Evolutionary conservation across 1,140 invertebrate species (phyloP), one percentile per base, ranked within the genome.

Genomic region (Anastrepha ludens): DNA sequence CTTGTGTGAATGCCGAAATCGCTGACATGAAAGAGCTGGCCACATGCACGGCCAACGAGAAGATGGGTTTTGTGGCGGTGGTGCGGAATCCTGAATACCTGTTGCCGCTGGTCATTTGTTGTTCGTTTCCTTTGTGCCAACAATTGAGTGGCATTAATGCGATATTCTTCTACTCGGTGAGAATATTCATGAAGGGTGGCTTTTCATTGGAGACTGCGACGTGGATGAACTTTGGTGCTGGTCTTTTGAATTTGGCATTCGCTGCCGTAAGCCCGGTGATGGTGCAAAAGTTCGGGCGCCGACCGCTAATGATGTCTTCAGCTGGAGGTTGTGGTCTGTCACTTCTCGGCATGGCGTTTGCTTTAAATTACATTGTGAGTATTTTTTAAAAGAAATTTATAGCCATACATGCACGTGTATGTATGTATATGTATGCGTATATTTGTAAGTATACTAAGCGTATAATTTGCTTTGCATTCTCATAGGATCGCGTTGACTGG

Each of bases 131-230:
- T 93, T 94, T 95, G 70, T 96, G 97, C 0, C 97, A 98, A 93
- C 97, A 98, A 93, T 94, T 97, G 41, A 96, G 96, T 90, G 97
- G 97, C 78, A 97, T 98, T 64, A 98, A 98, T 93, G 97, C 97
- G 55, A 95, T 97, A 2, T 97, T 97, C 91, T 97, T 95, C 89
- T 97, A 97, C 91, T 97, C 96, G 0, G 94, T 95, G 11, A 90
- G 91, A 2, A 96, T 97, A 87, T 96, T 97, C 86, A 90, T 93
- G 87, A 89, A 90, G 15, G 96, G 96, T 15, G 95, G 95, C 2
- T 92, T 97, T 41, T 93, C 93, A 1, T 81, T 91, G 15, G 85
- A 88, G 13, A 91, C 91, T 29, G 94, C 95, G 44, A 94, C 96
- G 90, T 95, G 95, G 90, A 95, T 96, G 1, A 96, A 95, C 55